Conservation (phyloP, 1,140 invertebrate species). For the Mesaphorura yosii region DNA sequence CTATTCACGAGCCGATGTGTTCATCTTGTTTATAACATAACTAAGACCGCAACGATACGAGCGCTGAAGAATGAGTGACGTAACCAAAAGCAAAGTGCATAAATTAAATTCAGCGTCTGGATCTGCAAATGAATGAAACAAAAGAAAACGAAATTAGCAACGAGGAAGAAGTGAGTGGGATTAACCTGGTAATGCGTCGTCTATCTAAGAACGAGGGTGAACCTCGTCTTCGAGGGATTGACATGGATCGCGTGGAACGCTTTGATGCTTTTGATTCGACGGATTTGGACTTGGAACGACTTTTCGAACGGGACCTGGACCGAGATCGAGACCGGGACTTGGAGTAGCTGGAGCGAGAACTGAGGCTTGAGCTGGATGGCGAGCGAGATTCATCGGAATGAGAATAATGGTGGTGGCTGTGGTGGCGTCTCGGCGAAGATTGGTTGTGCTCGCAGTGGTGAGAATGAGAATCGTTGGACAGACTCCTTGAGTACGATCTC, state of each 20-base stretch:
- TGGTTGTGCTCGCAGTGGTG: constrained; percentile 3
- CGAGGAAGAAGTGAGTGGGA: too few relatives aligned
- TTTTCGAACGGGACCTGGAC: not conserved
- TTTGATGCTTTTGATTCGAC: constrained; percentile 23
- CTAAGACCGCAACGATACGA: not conserved
- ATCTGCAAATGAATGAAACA: constrained; percentile 10
- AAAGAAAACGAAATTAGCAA: constrained; percentile 17
- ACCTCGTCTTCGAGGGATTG: constrained; percentile 72
- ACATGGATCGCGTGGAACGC: constrained; percentile 57
- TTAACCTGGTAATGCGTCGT: constrained; percentile 78
- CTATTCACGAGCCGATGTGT: too few relatives aligned
- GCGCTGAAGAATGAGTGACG: too few relatives aligned
- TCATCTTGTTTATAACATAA: not conserved
- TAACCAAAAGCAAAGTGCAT: not conserved
- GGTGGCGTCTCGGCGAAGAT: not conserved
- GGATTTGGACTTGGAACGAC: constrained; percentile 16
- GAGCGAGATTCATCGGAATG: constrained; percentile 28
- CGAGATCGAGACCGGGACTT: constrained; percentile 29
- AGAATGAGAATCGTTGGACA: constrained; percentile 2
- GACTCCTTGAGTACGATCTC: constrained; percentile 8
- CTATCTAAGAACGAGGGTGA: constrained; percentile 82
- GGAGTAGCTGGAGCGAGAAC: constrained; percentile 8
- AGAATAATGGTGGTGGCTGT: too few relatives aligned
- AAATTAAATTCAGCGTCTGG: constrained; percentile 6
- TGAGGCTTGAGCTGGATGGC: constrained; percentile 12